Base-by-base conservation (phyloP, 2,888 invertebrate species). In the Epistrophe eligans region DNA sequence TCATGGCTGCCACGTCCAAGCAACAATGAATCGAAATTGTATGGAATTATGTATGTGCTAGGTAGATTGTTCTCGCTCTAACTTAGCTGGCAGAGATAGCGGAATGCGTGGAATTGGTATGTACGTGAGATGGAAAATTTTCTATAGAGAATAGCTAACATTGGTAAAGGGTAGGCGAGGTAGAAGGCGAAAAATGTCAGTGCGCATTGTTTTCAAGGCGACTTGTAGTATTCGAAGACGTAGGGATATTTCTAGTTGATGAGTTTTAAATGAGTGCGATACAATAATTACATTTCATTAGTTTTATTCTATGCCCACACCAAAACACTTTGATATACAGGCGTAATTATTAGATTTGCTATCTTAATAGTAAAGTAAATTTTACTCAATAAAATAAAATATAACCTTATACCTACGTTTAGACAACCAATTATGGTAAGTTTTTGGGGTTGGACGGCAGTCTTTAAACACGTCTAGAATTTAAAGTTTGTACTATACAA, bases 1-100 rank as follows among this genome's bases (percentile, higher is more conserved):
- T 92, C 92, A 92, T 92, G 92, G 92, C 92, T 92, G 92, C 92
- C 92, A 92, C 92, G 92, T 92, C 91, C 92, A 92, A 92, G 92
- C 92, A 92, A 92, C 92, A 92, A 92, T 92, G 91, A 92, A 91
- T 91, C 90, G 92, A 91, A 91, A 79, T 82, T 83, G 87, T 83
- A 83, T 87, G 72, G 83, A 83, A 83, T 87, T 87, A 72, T 83
- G 60, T 79, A 71, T 67, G 79, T 60, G 74, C 6, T 3, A 10
- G 40, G 10, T 82, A 55, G 52, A 19, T 48, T 79, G 52, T n/a
- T 72, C 79, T 87, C 83, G 43, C 66, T 87, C 72, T 76, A 8
- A 58, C 83, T 48, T 17, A 10, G 15, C 15, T 15, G 11, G 0
- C 9, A 10, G 58, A 48, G 24, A 10, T 62, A 17, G 4, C 0